Evolutionary conservation across 2,113 vertebrate species (phyloP), one percentile per base, ranked within the genome.

Genomic region (Aix galericulata): DNA sequence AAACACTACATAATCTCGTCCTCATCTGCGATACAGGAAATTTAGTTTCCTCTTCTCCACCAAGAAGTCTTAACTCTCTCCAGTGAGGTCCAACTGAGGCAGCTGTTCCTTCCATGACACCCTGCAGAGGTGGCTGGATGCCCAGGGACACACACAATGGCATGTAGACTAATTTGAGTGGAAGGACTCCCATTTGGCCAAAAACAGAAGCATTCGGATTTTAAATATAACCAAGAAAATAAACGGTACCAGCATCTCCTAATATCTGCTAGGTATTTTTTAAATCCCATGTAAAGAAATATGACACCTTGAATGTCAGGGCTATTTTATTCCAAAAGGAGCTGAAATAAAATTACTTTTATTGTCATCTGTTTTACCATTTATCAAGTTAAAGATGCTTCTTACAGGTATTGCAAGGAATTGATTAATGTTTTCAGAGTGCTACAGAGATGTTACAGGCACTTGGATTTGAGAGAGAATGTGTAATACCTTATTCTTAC

Each of bases 111-210:
- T 85, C 42, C 58, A 11, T n/a, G 12, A 22, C 21, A 36, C 11
- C 29, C 26, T 72, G 25, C 48, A 82, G 12, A 67, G 42, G 53
- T 55, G 27, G 36, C 31, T 42, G 25, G 9, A 20, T 52, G 34
- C 17, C 66, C n/a, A 52, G 9, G 63, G 50, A 82, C 22, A 58
- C 0, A 1, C 25, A 44, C 0, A 0, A 32, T 9, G 8, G 34
- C 23, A 52, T 56, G 26, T 17, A 58, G 27, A 40, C 12, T 46
- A 44, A 63, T 74, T 78, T 52, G 14, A 74, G 48, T 25, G 27
- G 32, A 74, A 38, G 55, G 27, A 58, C 32, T 91, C 34, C 17
- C 40, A 21, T 27, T 66, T 66, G 16, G 76, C 26, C 27, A 68
- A 76, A 71, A 82, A 22, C 5, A 85, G 4, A 32, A 60, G 13